These are phyloP conservation scores for Denticeps clupeoides DNA, from an alignment of 2,797 vertebrate species.

Conservation along the genomic window DNA sequence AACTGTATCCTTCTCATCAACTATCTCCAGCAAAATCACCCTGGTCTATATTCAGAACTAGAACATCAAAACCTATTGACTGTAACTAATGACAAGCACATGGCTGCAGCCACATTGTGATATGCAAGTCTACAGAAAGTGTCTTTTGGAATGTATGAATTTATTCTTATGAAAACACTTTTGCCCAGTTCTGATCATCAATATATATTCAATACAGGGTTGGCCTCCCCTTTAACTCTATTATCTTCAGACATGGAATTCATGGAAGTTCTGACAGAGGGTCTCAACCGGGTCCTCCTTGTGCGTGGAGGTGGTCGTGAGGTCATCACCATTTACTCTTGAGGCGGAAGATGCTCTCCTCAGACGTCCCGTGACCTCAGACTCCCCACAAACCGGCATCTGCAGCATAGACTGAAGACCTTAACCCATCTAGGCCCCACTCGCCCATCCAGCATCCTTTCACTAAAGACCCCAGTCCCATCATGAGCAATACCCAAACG, in stretches of 20 bases:
- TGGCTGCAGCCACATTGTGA: neutral
- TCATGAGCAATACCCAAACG: conserved; percentile 27
- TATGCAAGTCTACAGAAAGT: no score
- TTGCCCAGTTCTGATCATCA: no score
- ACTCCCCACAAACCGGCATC: conserved; percentile 19
- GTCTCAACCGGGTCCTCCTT: conserved; percentile 87
- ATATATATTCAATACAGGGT: no score
- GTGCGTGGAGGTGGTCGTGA: conserved; percentile 95
- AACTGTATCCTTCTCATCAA: conserved; percentile 81
- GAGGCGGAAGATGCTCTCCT: conserved; percentile 44
- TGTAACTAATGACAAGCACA: no score
- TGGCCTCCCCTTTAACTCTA: no score
- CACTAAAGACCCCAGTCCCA: conserved; percentile 11
- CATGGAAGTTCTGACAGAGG: conserved; percentile 93
- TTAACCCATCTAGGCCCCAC: neutral
- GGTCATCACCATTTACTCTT: conserved; percentile 99
- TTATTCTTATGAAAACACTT: neutral
- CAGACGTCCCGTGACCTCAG: conserved; percentile 19
- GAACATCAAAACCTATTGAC: no score
- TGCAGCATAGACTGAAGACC: conserved; percentile 35
- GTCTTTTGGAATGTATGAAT: neutral
- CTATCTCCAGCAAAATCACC: no score
- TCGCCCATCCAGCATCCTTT: neutral
- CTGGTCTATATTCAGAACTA: no score
- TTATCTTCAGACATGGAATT: conserved; percentile 88